These are phyloP conservation scores for Clivina fossor DNA, from an alignment of 2,888 invertebrate species.

Conservation along the genomic window DNA sequence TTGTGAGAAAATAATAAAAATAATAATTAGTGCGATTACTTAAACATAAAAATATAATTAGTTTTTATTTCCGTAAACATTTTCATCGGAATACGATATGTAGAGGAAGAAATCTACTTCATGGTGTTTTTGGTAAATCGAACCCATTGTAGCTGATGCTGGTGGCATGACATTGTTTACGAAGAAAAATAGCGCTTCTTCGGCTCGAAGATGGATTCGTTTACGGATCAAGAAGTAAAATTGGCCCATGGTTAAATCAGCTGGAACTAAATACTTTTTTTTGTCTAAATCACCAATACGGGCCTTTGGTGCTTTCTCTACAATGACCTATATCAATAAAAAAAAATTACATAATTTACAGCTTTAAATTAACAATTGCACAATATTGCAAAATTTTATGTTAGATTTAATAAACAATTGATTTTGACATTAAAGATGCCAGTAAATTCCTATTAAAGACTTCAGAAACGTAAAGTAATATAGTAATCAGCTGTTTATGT, in stretches of 20 bases:
- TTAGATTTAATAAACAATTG: too few species aligned
- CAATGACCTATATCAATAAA: constrained; percentile 86
- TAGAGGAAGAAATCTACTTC: constrained; percentile 99
- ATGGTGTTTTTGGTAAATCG: constrained; percentile 94
- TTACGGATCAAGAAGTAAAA: constrained; percentile 86
- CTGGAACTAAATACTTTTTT: constrained; percentile 84
- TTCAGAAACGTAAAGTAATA: too few species aligned
- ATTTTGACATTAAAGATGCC: too few species aligned
- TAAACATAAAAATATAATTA: constrained; percentile 7
- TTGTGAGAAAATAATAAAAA: too few species aligned
- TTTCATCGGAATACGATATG: constrained; percentile 99
- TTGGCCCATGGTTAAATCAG: constrained; percentile 83
- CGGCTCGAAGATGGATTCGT: constrained; percentile 78
- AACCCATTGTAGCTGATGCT: constrained; percentile 85
- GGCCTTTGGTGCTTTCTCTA: constrained; percentile 83
- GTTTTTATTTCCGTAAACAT: constrained; percentile 94
- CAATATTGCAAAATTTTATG: too few species aligned
- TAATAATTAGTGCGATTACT: constrained; percentile 14
- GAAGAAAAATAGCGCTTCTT: constrained; percentile 86
- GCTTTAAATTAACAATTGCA: too few species aligned
- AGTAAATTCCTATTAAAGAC: too few species aligned
- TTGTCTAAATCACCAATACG: constrained; percentile 82
- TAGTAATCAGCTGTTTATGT: too few species aligned
- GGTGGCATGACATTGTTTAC: constrained; percentile 87
- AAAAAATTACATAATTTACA: too few species aligned